Percentiles rank a stretch among this genome's conserved stretches.
These are phyloP conservation scores for Eueremaeus valkanovi DNA, from an alignment of 2,888 invertebrate species.

Conservation along the genomic window DNA sequence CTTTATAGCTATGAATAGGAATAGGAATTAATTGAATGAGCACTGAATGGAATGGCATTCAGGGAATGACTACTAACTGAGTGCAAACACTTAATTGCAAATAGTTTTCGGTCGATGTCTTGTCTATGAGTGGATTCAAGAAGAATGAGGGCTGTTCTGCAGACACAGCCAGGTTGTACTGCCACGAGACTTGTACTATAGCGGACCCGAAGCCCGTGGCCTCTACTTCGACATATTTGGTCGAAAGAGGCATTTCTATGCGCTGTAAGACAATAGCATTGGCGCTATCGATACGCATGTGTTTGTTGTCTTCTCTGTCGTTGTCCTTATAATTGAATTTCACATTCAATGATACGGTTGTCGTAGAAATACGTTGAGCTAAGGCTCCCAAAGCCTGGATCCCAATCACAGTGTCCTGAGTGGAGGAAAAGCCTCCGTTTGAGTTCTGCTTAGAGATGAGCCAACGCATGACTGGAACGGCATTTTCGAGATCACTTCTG, in stretches of 20 bases:
- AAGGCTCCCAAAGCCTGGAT: slow-evolving; percentile 46
- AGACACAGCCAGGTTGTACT: slow-evolving; percentile 78
- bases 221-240: slow-evolving; percentile 65
- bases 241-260: slow-evolving; percentile 60
- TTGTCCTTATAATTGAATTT: slow-evolving; percentile 58
- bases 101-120: slow-evolving; percentile 69
- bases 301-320: background rate
- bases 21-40: background rate
- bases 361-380: slow-evolving; percentile 54
- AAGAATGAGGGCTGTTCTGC: slow-evolving; percentile 81
- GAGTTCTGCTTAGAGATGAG: slow-evolving; percentile 66
- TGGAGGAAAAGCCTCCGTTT: slow-evolving; percentile 67
- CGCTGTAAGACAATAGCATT: slow-evolving; percentile 79
- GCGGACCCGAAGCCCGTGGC: slow-evolving; percentile 77
- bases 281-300: slow-evolving; percentile 19
- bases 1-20: slow-evolving; percentile 43
- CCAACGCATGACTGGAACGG: slow-evolving; percentile 68
- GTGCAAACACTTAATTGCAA: slow-evolving; percentile 73
- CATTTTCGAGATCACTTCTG: slow-evolving; percentile 54
- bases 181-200: slow-evolving; percentile 66
- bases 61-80: slow-evolving; percentile 49
- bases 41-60: no score
- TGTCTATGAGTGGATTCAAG: slow-evolving; percentile 78
- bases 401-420: slow-evolving; percentile 54
- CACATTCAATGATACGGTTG: slow-evolving; percentile 57